Percentiles rank a stretch among this genome's conserved stretches.
Conservation (phyloP, 2,797 vertebrate species). For the Cirrhinus molitorella region DNA sequence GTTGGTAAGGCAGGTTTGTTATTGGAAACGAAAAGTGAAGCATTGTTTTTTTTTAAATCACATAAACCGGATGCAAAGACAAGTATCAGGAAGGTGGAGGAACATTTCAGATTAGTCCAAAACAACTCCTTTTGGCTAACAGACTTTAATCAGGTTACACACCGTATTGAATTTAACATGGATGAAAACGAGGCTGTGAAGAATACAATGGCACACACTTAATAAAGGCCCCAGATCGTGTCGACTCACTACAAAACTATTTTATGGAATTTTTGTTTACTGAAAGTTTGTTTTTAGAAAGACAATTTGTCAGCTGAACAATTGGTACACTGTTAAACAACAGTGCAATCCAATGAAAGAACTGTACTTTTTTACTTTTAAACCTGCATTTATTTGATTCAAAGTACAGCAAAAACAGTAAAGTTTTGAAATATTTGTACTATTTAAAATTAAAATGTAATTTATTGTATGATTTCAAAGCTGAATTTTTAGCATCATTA, state of each 20-base stretch:
- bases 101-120: background rate
- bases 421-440: no score
- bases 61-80: constrained; percentile 39
- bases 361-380: no score
- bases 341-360: background rate
- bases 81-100: constrained; percentile 32
- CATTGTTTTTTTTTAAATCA: constrained; percentile 45
- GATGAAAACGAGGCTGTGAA: background rate
- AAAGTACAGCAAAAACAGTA: no score
- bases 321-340: no score
- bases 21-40: constrained; percentile 49
- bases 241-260: no score
- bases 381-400: no score
- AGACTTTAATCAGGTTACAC: background rate
- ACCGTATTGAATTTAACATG: background rate
- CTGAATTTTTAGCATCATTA: no score
- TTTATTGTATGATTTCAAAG: no score
- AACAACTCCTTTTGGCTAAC: background rate
- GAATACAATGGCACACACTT: background rate
- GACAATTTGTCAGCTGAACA: no score
- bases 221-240: background rate
- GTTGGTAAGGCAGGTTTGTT: constrained; percentile 44
- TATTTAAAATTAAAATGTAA: no score
- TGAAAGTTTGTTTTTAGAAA: no score
- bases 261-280: background rate